Evolutionary conservation across 2,888 invertebrate genomes (phyloP).

Genomic region (Xylota segnis): DNA sequence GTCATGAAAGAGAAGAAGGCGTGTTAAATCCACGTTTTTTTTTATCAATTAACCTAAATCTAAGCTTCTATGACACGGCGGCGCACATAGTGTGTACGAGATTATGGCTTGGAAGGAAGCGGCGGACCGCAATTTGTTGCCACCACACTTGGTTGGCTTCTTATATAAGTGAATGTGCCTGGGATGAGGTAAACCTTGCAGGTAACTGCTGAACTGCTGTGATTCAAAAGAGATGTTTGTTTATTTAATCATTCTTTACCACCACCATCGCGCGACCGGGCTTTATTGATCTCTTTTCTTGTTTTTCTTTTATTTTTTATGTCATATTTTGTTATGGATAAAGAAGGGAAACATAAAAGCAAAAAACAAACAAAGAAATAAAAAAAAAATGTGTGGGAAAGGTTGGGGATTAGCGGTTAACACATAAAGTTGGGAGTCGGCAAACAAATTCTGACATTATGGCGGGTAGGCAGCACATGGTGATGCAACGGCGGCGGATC

Average conservation of each 20-base stretch:
- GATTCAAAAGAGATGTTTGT: slow-evolving; percentile 42
- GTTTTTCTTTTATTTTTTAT: slow-evolving; percentile 29
- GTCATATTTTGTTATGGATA: slow-evolving; percentile 37
- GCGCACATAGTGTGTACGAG: not conserved
- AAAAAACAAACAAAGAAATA: not conserved
- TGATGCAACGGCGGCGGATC: not conserved
- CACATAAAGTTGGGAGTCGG: not conserved
- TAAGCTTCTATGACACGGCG: slow-evolving; percentile 29
- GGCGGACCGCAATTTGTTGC: slow-evolving; percentile 31
- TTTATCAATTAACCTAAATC: slow-evolving; percentile 63
- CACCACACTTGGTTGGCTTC: slow-evolving; percentile 45
- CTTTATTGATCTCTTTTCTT: slow-evolving; percentile 1
- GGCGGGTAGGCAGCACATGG: not conserved
- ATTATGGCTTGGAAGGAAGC: slow-evolving; percentile 24
- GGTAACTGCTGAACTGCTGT: slow-evolving; percentile 29
- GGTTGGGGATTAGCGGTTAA: slow-evolving; percentile 18
- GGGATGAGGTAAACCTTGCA: slow-evolving; percentile 1
- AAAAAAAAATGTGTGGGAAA: slow-evolving; percentile 16
- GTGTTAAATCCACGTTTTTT: slow-evolving; percentile 29
- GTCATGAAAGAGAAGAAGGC: slow-evolving; percentile 12
- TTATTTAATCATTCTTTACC: slow-evolving; percentile 29
- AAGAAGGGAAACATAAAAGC: not conserved
- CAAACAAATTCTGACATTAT: slow-evolving; percentile 13
- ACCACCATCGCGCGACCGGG: too few relatives aligned
- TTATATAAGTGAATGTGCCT: slow-evolving; percentile 6